Conservation (phyloP, 2,888 invertebrate species). For the Xestia rhomboidea region DNA sequence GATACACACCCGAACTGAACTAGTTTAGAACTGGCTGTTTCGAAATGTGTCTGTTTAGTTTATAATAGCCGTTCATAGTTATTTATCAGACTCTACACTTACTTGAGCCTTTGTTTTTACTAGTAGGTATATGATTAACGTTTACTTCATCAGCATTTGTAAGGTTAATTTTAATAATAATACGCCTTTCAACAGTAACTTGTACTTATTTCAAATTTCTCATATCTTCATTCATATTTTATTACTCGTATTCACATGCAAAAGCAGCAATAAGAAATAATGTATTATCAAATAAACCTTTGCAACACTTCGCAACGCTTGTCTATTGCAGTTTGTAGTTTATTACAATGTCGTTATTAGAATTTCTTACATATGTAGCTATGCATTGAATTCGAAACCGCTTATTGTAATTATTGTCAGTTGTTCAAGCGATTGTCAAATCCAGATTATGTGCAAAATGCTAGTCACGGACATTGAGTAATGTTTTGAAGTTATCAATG, state of each 20-base stretch:
- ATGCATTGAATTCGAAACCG: conserved; percentile 16
- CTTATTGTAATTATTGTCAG: conserved; percentile 31
- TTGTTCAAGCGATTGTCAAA: conserved; percentile 43
- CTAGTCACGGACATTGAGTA: conserved; percentile 47
- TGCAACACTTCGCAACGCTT: conserved; percentile 58
- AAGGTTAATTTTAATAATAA: conserved; percentile 1
- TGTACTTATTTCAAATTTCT: conserved; percentile 10
- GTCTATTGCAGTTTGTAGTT: conserved; percentile 47
- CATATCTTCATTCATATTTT: conserved; percentile 38
- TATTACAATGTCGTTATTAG: conserved; percentile 44
- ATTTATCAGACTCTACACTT: conserved; percentile 42
- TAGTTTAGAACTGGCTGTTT: conserved; percentile 77
- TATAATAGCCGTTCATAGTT: conserved; percentile 60
- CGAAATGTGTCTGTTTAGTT: conserved; percentile 69
- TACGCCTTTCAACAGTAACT: conserved; percentile 9
- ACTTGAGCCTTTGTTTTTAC: conserved; percentile 35
- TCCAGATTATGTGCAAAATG: conserved; percentile 42
- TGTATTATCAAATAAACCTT: conserved; percentile 43
- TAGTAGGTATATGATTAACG: conserved; percentile 14
- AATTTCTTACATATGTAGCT: conserved; percentile 1
- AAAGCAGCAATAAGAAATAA: conserved; percentile 30
- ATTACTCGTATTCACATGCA: conserved; percentile 42
- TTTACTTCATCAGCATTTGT: conserved; percentile 23
- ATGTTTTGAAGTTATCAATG: conserved; percentile 42
- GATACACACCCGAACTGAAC: conserved; percentile 78